These are phyloP conservation scores for Halichoerus grypus DNA, from an alignment of 2,113 vertebrate species.

Conservation along the genomic window DNA sequence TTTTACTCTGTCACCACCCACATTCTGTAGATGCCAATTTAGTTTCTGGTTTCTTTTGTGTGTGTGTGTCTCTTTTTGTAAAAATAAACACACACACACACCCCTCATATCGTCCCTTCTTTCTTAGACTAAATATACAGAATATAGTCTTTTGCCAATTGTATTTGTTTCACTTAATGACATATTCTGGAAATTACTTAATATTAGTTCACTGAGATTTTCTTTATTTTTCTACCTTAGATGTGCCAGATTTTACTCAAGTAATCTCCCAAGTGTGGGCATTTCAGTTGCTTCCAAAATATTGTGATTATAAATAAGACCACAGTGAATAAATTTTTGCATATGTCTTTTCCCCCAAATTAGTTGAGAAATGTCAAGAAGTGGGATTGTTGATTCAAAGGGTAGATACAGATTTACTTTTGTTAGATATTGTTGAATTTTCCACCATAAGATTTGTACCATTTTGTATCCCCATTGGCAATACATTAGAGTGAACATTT, in stretches of 20 bases:
- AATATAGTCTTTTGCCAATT: background rate
- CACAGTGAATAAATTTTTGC: background rate
- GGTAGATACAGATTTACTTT: background rate
- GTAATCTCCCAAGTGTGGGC: background rate
- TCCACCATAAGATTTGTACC: background rate
- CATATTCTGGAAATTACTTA: background rate
- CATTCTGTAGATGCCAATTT: background rate
- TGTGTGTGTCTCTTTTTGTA: background rate
- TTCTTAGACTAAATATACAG: background rate
- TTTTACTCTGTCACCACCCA: background rate
- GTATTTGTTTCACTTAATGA: background rate
- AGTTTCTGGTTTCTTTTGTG: background rate
- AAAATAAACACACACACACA: background rate
- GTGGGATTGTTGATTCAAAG: conserved; percentile 14
- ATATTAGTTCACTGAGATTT: background rate
- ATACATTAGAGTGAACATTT: background rate
- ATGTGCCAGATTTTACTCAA: background rate
- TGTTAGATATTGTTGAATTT: conserved; percentile 15
- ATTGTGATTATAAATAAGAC: background rate
- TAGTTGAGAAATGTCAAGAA: background rate
- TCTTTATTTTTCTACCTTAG: background rate
- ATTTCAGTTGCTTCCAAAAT: conserved; percentile 12
- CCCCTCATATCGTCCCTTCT: background rate
- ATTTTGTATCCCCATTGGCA: conserved; percentile 1
- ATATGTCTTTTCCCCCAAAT: background rate